Evolutionary conservation across 2,113 vertebrate species (phyloP).

Genomic region (Microcebus ravelobensis): DNA sequence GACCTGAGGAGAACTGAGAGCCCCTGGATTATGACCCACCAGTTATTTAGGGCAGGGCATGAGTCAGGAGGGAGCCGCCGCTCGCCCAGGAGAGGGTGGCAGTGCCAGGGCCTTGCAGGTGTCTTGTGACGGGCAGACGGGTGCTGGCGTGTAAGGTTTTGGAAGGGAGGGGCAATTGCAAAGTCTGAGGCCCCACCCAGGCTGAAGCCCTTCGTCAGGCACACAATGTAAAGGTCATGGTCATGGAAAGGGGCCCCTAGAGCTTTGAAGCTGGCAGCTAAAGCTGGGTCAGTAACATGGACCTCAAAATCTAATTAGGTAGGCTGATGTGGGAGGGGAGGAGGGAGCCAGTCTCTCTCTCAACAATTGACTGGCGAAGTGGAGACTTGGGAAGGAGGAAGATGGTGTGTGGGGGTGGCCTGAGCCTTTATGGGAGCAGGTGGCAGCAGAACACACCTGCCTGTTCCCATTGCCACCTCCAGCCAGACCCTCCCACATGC

Average conservation of each 20-base stretch:
- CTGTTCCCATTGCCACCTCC: not conserved
- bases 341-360: not conserved
- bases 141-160: not conserved
- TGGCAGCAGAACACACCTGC: not conserved
- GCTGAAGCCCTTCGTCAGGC: accelerated
- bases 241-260: not conserved
- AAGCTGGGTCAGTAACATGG: not conserved
- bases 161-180: not conserved
- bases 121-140: not conserved
- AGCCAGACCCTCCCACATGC: not conserved
- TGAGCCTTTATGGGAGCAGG: not conserved
- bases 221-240: not conserved
- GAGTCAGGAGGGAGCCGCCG: not conserved
- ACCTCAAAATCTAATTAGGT: not conserved
- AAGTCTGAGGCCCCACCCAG: not conserved
- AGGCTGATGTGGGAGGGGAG: not conserved
- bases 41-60: accelerated
- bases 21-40: not conserved
- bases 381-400: not conserved
- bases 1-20: not conserved
- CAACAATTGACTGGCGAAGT: accelerated
- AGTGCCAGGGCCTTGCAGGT: not conserved
- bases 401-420: accelerated
- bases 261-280: not conserved
- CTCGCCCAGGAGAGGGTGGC: not conserved